phyloP scores from a whole-genome alignment of 2,113 vertebrate genomes.

The Setophaga kirtlandii region DNA sequence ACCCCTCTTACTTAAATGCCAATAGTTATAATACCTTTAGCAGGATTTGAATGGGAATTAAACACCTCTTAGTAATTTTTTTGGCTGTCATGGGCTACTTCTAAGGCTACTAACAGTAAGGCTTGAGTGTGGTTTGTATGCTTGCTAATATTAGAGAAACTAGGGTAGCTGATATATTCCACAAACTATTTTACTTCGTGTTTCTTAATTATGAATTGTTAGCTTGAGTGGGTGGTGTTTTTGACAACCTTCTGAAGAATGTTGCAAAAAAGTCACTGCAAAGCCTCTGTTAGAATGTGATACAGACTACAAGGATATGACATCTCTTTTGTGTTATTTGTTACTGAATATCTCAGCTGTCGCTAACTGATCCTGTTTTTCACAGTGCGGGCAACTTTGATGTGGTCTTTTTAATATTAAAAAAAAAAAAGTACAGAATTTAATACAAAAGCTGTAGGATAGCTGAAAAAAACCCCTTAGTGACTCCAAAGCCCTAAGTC shows the following conservation, averaged over 20 bases:
- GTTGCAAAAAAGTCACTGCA: not conserved
- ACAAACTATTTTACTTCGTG: not conserved
- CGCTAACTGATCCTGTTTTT: constrained; percentile 3
- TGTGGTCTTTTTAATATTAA: not conserved
- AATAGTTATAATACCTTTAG: not conserved
- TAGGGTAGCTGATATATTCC: not conserved
- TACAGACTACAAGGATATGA: not conserved
- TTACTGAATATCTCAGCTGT: not conserved
- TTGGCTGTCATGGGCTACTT: not conserved
- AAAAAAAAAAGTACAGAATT: constrained; percentile 22
- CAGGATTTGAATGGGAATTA: not conserved
- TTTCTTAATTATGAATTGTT: not conserved
- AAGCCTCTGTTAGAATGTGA: not conserved
- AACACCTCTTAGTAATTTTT: not conserved
- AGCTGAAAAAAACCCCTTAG: not conserved
- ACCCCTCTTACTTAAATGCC: not conserved
- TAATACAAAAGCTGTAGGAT: not conserved
- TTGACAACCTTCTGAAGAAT: constrained; percentile 2
- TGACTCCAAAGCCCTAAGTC: not conserved
- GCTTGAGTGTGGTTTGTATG: not conserved
- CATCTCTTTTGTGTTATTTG: constrained; percentile 39
- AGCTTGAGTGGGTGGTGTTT: not conserved
- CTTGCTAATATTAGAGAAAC: not conserved
- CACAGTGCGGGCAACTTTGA: not conserved
- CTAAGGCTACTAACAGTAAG: not conserved